These are phyloP conservation scores for Mallotus villosus DNA, from an alignment of 2,797 vertebrate species.

Conservation along the genomic window DNA sequence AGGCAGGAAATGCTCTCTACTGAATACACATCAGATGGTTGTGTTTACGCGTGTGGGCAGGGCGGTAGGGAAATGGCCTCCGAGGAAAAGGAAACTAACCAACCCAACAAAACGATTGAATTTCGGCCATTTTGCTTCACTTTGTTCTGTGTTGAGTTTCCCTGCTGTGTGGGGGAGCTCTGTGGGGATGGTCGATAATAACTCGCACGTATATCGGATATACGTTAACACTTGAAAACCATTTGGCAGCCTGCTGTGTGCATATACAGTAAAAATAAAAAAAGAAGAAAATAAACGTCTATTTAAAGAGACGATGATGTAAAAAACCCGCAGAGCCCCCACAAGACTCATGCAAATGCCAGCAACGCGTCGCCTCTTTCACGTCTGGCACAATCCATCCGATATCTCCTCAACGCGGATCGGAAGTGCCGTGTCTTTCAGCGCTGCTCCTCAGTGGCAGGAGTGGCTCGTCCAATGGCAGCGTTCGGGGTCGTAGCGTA, in stretches of 20 bases:
- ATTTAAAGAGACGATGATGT: background rate
- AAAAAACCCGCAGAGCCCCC: background rate
- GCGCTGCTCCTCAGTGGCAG: background rate
- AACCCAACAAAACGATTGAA: constrained; percentile 4
- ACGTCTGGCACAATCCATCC: background rate
- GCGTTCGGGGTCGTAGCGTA: background rate
- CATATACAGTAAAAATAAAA: background rate
- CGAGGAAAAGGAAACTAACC: constrained; percentile 11
- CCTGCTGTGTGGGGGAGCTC: background rate
- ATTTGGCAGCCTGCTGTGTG: background rate
- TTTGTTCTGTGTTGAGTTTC: background rate
- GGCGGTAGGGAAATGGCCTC: constrained; percentile 6
- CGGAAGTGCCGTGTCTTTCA: background rate
- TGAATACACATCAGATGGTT: constrained; percentile 21
- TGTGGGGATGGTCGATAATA: constrained; percentile 2
- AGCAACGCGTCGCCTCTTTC: background rate
- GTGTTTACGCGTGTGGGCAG: constrained; percentile 16
- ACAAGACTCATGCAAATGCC: too few species aligned
- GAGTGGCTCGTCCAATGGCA: background rate
- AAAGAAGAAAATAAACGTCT: too few species aligned
- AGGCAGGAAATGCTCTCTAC: constrained; percentile 15
- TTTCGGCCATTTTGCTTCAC: background rate
- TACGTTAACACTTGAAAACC: too few species aligned
- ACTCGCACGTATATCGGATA: background rate
- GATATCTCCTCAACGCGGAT: background rate